These are phyloP conservation scores for Sternotherus odoratus DNA, from an alignment of 2,797 vertebrate species.

Conservation along the genomic window DNA sequence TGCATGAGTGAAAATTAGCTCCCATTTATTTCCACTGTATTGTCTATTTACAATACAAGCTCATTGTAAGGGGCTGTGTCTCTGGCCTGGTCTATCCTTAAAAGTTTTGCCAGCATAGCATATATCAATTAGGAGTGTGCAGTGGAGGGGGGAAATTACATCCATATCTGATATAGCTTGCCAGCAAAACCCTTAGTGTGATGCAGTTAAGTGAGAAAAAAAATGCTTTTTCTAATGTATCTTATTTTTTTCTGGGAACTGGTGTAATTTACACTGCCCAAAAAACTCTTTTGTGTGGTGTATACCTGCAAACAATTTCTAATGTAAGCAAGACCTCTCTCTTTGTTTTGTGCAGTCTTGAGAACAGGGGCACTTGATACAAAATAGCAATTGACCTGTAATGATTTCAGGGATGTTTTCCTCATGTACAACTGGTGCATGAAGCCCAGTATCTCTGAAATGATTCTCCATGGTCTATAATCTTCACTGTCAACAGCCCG, in stretches of 20 bases:
- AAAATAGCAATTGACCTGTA: not conserved
- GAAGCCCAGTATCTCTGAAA: not conserved
- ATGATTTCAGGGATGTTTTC: not conserved
- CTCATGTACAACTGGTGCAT: not conserved
- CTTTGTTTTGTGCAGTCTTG: not conserved
- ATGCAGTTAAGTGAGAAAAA: not conserved
- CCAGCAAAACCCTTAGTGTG: not conserved
- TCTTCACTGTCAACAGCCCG: slow-evolving; percentile 55
- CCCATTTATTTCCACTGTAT: not conserved
- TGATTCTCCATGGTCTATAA: slow-evolving; percentile 49
- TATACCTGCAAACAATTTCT: not conserved
- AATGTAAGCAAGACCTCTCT: not conserved
- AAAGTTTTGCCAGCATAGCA: not conserved
- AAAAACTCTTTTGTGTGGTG: not conserved
- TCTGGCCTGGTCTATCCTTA: slow-evolving; percentile 19
- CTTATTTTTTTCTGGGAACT: not conserved
- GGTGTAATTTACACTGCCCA: not conserved
- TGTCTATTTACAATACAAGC: slow-evolving; percentile 6
- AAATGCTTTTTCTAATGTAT: not conserved
- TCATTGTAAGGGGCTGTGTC: slow-evolving; percentile 6
- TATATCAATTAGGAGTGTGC: not conserved
- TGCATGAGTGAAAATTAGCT: not conserved
- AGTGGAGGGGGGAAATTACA: not conserved
- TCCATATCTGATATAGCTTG: not conserved
- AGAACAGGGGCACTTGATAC: not conserved